Conservation (phyloP, 2,888 invertebrate genomes). For the Rhagonycha lutea region DNA sequence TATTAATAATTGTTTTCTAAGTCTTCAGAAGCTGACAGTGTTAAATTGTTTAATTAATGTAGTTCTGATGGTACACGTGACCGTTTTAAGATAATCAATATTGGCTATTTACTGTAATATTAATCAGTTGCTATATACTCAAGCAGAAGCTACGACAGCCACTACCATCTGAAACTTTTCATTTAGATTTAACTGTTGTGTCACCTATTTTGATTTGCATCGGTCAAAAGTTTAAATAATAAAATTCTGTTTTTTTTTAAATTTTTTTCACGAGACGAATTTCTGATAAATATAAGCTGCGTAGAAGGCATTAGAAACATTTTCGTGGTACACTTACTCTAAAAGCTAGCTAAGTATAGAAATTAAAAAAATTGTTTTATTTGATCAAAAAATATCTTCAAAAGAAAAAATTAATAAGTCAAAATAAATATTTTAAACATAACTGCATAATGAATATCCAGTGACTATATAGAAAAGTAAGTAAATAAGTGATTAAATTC, state of each 20-base stretch:
- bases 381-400: too few species aligned
- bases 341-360: too few species aligned
- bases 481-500: too few species aligned
- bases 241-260: not conserved
- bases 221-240: not conserved
- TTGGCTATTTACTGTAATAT: not conserved
- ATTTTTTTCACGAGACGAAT: not conserved
- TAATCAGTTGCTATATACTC: not conserved
- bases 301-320: not conserved
- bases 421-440: too few species aligned
- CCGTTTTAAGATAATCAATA: not conserved
- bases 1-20: not conserved
- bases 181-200: not conserved
- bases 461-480: too few species aligned
- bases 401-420: too few species aligned
- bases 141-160: not conserved
- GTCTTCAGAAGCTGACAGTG: not conserved
- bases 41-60: not conserved
- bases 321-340: too few species aligned
- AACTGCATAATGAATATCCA: too few species aligned
- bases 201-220: not conserved
- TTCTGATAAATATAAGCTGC: not conserved
- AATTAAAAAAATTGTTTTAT: too few species aligned
- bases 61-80: not conserved
- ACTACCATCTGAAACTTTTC: not conserved